These are phyloP conservation scores for Galaxias olidus DNA, from an alignment of 2,797 vertebrate species.

Conservation along the genomic window DNA sequence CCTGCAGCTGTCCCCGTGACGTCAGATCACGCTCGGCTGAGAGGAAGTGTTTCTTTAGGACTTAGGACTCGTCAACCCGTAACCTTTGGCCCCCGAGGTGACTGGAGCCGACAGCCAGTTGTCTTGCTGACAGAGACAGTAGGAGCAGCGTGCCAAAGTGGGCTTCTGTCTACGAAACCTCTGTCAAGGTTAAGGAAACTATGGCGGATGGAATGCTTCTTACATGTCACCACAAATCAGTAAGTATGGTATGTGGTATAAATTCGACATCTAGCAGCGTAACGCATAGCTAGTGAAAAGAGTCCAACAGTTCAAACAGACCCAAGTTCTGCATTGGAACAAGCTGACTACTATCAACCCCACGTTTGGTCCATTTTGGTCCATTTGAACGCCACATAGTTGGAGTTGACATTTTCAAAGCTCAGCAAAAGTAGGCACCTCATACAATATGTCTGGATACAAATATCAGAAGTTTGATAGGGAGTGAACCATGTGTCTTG, in stretches of 20 bases:
- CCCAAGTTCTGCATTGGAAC: no score
- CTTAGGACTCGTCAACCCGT: slow-evolving; percentile 27
- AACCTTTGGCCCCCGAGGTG: slow-evolving; percentile 44
- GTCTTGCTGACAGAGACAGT: slow-evolving; percentile 31
- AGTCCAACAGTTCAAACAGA: no score
- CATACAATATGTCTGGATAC: slow-evolving; percentile 23
- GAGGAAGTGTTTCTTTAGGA: slow-evolving; percentile 55
- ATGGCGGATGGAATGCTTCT: no score
- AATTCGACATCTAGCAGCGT: no score
- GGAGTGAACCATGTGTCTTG: background rate
- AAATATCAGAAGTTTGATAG: slow-evolving; percentile 14
- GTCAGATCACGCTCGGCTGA: slow-evolving; percentile 55
- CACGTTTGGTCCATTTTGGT: no score
- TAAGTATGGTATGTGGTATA: no score
- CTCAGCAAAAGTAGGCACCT: slow-evolving; percentile 11
- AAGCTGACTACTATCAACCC: no score
- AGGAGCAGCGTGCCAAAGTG: background rate
- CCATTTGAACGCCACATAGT: background rate
- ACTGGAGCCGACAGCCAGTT: slow-evolving; percentile 22
- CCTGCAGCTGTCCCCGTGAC: slow-evolving; percentile 65
- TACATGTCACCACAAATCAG: no score
- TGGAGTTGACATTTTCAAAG: background rate
- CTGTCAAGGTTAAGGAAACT: no score
- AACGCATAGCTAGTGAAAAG: no score
- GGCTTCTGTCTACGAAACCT: no score